Evolutionary conservation across 92 coral and sea anemone species (phyloP), one percentile per base, ranked within the genome.

Genomic region (Isaurus tuberculatus): DNA sequence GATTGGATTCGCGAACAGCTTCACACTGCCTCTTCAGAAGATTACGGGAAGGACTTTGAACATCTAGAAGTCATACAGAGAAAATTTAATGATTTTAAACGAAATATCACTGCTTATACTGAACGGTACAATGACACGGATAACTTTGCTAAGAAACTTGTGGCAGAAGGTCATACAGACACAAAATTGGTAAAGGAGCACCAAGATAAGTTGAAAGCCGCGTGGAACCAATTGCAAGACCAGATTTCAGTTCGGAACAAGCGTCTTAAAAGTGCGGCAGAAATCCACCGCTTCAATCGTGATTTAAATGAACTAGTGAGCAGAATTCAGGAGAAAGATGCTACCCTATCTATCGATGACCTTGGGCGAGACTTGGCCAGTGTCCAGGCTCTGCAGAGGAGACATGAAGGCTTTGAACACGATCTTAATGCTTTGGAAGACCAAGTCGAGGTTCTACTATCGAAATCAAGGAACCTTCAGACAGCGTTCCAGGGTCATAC

Each of bases 111-210:
- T 40, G 88, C 91, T 10, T 91, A 94, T 72, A 88, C 94, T 15
- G 96, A 94, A 51, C 94, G 84, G 23, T 95, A 91, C 84, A 86
- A 73, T 6, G 90, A 90, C 26, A 95, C 92, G 23, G 98, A 95
- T 83, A 94, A 91, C 83, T 89, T 95, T 60, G 98, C 98, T 65
- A 92, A 95, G 83, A 90, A 73, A 51, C 88, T 95, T 3, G 98
- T 95, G 15, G 98, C 98, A 25, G 98, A 95, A 51, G 98, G 98
- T 10, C 98, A 95, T 73, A 94, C 98, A 22, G 98, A 95, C 75
- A 92, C 98, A 0, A 96, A 92, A 0, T 72, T 90, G 20, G 92
- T 95, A 84, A 94, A 94, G 73, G 98, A 95, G 71, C 98, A 94
- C n/a, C 98, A 95, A 57, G 98, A 94, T 40, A 94, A 94, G 66